Evolutionary conservation across 2,113 vertebrate species (phyloP).

Genomic region (Zosterops japonicus): DNA sequence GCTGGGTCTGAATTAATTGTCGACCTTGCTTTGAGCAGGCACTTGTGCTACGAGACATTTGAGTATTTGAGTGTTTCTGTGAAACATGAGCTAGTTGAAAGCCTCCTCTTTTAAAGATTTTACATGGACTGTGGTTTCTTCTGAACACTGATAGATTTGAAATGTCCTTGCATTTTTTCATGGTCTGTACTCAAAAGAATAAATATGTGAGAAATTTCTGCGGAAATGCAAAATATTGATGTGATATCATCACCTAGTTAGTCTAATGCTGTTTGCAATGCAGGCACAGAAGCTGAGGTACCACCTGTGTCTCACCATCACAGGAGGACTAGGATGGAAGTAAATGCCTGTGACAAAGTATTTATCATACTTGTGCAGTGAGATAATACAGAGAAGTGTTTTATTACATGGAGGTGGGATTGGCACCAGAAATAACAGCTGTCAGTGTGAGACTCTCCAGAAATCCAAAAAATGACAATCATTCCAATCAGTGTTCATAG

Average conservation of each 20-base stretch:
- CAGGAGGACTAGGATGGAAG: conserved; percentile 5
- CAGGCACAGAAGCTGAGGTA: neutral
- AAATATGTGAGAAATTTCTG: neutral
- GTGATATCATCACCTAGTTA: conserved; percentile 30
- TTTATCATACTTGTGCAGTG: conserved; percentile 63
- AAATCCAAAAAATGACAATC: conserved; percentile 52
- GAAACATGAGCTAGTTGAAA: neutral
- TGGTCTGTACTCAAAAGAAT: neutral
- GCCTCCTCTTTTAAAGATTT: neutral
- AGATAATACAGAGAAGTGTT: conserved; percentile 52
- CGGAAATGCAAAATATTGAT: neutral
- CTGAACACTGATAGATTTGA: neutral
- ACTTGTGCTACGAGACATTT: neutral
- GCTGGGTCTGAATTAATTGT: neutral
- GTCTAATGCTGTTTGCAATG: conserved; percentile 27
- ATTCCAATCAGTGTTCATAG: neutral
- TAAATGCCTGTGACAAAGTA: conserved; percentile 62
- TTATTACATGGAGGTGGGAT: conserved; percentile 39
- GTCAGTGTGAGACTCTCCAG: conserved; percentile 13
- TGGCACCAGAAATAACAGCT: conserved; percentile 58
- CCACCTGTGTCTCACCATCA: conserved; percentile 71
- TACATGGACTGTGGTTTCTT: neutral
- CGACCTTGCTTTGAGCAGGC: neutral
- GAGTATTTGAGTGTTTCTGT: neutral
- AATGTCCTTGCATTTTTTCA: neutral